Evolutionary conservation across 2,888 invertebrate genomes (phyloP).

Genomic region (Saturnia japonica): DNA sequence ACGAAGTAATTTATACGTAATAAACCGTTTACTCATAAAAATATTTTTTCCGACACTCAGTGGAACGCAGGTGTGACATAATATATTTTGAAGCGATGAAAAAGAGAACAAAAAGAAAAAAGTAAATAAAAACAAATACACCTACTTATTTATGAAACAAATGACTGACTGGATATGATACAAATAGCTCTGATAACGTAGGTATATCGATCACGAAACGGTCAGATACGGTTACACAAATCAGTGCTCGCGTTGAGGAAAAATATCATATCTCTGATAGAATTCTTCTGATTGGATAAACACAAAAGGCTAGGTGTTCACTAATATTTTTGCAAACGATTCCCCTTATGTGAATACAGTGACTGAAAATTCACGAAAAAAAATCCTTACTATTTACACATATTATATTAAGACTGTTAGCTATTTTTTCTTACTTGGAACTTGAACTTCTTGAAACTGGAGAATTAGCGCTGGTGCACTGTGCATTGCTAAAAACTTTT

Average conservation of each 20-base stretch:
- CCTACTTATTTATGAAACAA: no score
- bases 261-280: conserved; percentile 39
- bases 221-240: conserved; percentile 27
- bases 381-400: background rate
- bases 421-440: background rate
- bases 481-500: background rate
- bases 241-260: conserved; percentile 32
- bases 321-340: background rate
- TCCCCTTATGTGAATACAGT: background rate
- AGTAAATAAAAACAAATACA: background rate
- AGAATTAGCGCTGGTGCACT: background rate
- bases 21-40: background rate
- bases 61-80: no score
- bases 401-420: background rate
- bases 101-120: background rate
- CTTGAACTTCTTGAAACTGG: background rate
- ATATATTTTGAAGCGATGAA: background rate
- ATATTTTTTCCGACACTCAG: background rate
- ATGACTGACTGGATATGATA: conserved; percentile 1
- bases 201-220: conserved; percentile 17
- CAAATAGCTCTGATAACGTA: background rate
- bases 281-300: conserved; percentile 38
- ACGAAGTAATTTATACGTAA: background rate
- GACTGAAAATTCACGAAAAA: background rate
- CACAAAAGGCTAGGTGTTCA: conserved; percentile 30